Conservation (phyloP, 2,113 vertebrate genomes). For the Neoarius graeffei region DNA sequence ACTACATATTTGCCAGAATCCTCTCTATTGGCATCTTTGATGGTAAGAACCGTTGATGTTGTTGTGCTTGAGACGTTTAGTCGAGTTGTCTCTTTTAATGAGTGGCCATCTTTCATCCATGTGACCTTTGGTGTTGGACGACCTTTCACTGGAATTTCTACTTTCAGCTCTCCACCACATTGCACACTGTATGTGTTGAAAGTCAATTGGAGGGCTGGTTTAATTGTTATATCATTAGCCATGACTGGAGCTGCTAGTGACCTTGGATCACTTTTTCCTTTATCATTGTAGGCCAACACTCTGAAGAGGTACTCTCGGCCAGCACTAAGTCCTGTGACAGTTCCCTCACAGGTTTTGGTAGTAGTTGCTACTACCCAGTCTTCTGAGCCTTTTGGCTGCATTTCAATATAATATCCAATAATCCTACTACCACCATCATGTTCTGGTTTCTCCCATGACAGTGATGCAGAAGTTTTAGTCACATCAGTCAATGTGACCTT, state of each 20-base stretch:
- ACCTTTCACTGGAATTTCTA: constrained; percentile 90
- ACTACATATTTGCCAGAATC: constrained; percentile 92
- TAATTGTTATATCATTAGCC: constrained; percentile 90
- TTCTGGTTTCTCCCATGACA: constrained; percentile 95
- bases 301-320: constrained; percentile 92
- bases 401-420: constrained; percentile 93
- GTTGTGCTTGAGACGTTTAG: constrained; percentile 85
- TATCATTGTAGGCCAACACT: constrained; percentile 92
- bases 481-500: constrained; percentile 92
- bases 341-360: constrained; percentile 88
- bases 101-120: constrained; percentile 90
- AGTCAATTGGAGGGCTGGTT: constrained; percentile 82
- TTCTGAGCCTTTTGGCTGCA: constrained; percentile 89
- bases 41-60: constrained; percentile 81
- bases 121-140: constrained; percentile 85
- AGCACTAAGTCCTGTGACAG: constrained; percentile 84
- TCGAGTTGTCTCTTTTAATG: constrained; percentile 93
- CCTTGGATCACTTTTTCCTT: constrained; percentile 94
- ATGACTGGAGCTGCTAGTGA: constrained; percentile 86
- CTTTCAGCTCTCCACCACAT: constrained; percentile 88
- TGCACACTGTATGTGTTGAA: constrained; percentile 90
- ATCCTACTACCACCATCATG: constrained; percentile 96
- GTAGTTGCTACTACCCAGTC: constrained; percentile 88
- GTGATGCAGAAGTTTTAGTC: constrained; percentile 86
- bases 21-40: constrained; percentile 92